Evolutionary conservation across 1,140 invertebrate species (phyloP).

Genomic region (Microvelia longipes): DNA sequence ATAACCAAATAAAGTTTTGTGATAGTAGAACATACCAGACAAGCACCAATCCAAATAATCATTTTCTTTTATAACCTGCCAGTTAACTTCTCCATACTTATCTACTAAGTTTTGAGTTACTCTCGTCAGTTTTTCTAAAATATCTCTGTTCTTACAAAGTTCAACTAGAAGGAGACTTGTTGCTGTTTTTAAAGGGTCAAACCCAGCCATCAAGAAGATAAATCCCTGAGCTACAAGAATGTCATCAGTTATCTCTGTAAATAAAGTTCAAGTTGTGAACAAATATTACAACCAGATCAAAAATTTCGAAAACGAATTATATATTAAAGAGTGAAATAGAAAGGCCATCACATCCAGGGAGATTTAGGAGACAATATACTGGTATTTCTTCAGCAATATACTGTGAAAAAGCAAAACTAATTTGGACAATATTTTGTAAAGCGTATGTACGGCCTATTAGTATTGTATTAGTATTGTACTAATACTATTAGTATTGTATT

Average conservation of each 20-base stretch:
- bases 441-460: too few species aligned
- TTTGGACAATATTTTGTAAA: too few species aligned
- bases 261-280: neutral
- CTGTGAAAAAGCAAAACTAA: too few species aligned
- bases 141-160: slow-evolving; percentile 34
- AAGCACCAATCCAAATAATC: neutral
- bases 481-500: too few species aligned
- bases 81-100: slow-evolving; percentile 19
- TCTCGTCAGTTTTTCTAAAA: slow-evolving; percentile 39
- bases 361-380: too few species aligned
- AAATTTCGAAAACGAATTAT: too few species aligned
- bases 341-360: too few species aligned
- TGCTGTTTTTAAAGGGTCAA: slow-evolving; percentile 37
- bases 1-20: too few species aligned
- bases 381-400: too few species aligned
- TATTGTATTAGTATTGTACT: too few species aligned
- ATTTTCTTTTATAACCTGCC: neutral
- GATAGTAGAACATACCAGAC: neutral
- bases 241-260: slow-evolving; percentile 26
- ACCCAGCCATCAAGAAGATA: slow-evolving; percentile 37
- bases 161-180: slow-evolving; percentile 31
- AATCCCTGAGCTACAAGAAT: slow-evolving; percentile 16
- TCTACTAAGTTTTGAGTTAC: slow-evolving; percentile 34
- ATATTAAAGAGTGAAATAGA: too few species aligned
- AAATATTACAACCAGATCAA: too few species aligned